Conservation (phyloP, 1,140 invertebrate species). For the Brachionus sp. region DNA sequence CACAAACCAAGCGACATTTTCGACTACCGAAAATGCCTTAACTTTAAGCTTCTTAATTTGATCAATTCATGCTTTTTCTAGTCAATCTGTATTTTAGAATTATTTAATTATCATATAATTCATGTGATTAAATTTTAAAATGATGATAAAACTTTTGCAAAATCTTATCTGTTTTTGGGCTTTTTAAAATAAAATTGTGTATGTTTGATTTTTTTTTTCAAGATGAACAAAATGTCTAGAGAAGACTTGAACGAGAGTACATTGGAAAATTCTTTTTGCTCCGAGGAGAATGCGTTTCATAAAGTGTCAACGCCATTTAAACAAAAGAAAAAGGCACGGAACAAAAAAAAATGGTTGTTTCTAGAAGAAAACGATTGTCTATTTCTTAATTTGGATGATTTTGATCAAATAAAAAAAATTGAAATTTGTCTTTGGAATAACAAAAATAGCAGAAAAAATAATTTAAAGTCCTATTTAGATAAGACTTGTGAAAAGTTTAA, state of each 20-base stretch:
- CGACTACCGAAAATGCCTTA: too few species aligned
- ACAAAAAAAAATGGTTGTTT: neutral
- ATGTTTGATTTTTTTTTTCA: neutral
- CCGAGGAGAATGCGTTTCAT: neutral
- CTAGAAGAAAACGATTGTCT: neutral
- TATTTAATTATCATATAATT: neutral
- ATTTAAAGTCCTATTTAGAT: neutral
- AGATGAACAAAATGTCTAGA: neutral
- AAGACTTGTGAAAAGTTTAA: neutral
- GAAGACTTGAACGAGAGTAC: neutral
- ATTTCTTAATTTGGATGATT: neutral
- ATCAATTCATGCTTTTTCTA: too few species aligned
- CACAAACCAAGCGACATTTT: too few species aligned
- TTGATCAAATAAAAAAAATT: neutral
- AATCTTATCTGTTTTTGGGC: neutral
- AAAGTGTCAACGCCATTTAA: neutral
- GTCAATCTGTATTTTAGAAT: neutral
- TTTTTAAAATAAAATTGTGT: neutral
- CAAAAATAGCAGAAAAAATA: neutral
- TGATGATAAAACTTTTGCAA: neutral
- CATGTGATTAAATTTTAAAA: neutral
- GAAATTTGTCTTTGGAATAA: neutral
- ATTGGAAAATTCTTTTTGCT: neutral
- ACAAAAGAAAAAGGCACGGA: neutral
- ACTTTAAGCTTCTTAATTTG: too few species aligned